Percentiles rank a stretch among this genome's conserved stretches.
phyloP scores from a whole-genome alignment of 2,113 vertebrate genomes.

The Lucifuga dentata region DNA sequence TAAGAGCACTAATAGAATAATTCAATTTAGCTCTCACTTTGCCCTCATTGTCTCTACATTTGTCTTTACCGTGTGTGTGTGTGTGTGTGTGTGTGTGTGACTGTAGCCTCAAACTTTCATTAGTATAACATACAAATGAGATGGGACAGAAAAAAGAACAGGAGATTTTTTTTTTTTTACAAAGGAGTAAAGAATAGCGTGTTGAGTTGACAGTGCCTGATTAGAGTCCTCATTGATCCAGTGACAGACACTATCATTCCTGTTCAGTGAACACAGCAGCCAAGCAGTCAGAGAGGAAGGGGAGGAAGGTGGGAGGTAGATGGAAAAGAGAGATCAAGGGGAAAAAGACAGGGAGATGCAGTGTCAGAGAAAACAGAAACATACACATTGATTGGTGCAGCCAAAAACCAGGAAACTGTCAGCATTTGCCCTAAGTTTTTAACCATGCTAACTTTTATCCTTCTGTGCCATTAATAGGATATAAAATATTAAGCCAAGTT shows the following conservation, averaged over 20 bases:
- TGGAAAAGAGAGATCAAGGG: conserved; percentile 5
- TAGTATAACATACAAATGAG: too few species aligned
- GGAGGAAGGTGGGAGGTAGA: too few species aligned
- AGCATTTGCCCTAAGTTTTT: not conserved
- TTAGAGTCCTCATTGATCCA: conserved; percentile 79
- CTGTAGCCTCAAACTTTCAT: conserved; percentile 20
- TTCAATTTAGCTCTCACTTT: conserved; percentile 58
- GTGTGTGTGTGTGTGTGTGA: too few species aligned
- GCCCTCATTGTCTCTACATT: conserved; percentile 60
- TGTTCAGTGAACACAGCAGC: conserved; percentile 64
- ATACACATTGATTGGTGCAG: not conserved
- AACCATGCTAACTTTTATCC: conserved; percentile 16
- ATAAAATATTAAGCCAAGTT: conserved; percentile 36
- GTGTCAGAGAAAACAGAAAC: conserved; percentile 12
- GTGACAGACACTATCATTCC: conserved; percentile 74
- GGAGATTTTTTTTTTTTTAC: conserved; percentile 25
- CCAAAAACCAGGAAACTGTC: not conserved
- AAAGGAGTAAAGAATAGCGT: conserved; percentile 12
- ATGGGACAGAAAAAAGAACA: conserved; percentile 8
- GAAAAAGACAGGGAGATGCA: conserved; percentile 1
- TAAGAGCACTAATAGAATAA: conserved; percentile 57
- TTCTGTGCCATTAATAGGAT: conserved; percentile 1
- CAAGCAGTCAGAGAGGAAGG: conserved; percentile 23
- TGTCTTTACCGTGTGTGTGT: conserved; percentile 18
- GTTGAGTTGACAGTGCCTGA: conserved; percentile 56